These are phyloP conservation scores for Drepana falcataria DNA, from an alignment of 2,888 invertebrate species.

Conservation along the genomic window DNA sequence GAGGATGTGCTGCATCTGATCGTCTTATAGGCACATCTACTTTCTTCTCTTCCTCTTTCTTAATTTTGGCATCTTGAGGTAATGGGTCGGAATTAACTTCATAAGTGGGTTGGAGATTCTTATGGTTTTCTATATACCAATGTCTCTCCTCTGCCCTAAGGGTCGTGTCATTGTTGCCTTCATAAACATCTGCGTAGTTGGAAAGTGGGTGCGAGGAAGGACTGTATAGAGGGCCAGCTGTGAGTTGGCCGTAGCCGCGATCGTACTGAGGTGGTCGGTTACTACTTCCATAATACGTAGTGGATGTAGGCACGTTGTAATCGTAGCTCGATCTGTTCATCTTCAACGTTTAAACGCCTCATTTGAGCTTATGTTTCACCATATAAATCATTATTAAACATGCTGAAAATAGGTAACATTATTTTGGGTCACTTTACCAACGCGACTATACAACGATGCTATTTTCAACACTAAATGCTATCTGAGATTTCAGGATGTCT, in stretches of 20 bases:
- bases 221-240: constrained; percentile 62
- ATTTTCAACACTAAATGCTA: constrained; percentile 28
- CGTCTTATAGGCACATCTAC: constrained; percentile 55
- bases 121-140: constrained; percentile 76
- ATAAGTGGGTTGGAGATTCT: constrained; percentile 62
- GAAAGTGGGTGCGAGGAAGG: constrained; percentile 68
- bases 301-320: constrained; percentile 70
- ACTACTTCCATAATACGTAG: constrained; percentile 66
- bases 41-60: constrained; percentile 72
- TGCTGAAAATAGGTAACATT: constrained; percentile 28
- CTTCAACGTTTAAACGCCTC: constrained; percentile 68
- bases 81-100: constrained; percentile 54
- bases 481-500: background rate
- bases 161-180: constrained; percentile 74
- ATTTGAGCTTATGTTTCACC: constrained; percentile 64
- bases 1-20: constrained; percentile 53
- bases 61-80: constrained; percentile 71
- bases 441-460: constrained; percentile 36
- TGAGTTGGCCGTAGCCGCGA: constrained; percentile 63
- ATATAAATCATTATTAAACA: constrained; percentile 36
- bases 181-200: constrained; percentile 73
- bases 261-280: constrained; percentile 71
- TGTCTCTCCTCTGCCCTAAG: constrained; percentile 72
- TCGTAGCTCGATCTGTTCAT: constrained; percentile 77
- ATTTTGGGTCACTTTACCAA: background rate